Percentiles rank a stretch among this genome's conserved stretches.
phyloP scores from a whole-genome alignment of 2,888 invertebrate species.

The Busseola fusca region DNA sequence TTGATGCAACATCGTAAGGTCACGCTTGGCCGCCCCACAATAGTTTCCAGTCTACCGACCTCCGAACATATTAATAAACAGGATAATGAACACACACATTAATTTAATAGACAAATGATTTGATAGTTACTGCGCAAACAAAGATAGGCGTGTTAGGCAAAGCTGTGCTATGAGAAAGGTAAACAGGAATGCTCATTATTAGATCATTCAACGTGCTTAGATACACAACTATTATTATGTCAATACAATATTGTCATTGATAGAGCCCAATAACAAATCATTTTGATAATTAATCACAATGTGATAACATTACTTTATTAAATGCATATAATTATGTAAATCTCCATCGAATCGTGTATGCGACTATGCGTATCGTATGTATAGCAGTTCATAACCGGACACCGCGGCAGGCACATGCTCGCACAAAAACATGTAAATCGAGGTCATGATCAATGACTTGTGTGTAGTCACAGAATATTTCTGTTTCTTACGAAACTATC shows the following conservation, averaged over 20 bases:
- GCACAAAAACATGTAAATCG: conserved; percentile 67
- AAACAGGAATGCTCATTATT: background rate
- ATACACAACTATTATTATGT: background rate
- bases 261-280: conserved; percentile 20
- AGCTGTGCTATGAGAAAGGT: conserved; percentile 8
- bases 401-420: conserved; percentile 68
- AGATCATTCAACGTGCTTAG: conserved; percentile 11
- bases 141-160: background rate
- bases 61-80: conserved; percentile 55
- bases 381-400: conserved; percentile 68
- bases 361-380: conserved; percentile 43
- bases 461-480: conserved; percentile 82
- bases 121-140: conserved; percentile 12
- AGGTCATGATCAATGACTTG: conserved; percentile 82
- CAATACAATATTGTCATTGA: conserved; percentile 1
- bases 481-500: conserved; percentile 81
- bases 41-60: conserved; percentile 70
- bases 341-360: conserved; percentile 30
- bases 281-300: conserved; percentile 24
- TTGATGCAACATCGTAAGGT: conserved; percentile 63
- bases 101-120: conserved; percentile 30
- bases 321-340: conserved; percentile 17
- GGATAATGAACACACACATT: conserved; percentile 33
- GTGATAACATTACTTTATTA: conserved; percentile 24
- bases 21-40: conserved; percentile 67